phyloP scores from a whole-genome alignment of 2,888 invertebrate species.

The Drosophila stalkeri region DNA sequence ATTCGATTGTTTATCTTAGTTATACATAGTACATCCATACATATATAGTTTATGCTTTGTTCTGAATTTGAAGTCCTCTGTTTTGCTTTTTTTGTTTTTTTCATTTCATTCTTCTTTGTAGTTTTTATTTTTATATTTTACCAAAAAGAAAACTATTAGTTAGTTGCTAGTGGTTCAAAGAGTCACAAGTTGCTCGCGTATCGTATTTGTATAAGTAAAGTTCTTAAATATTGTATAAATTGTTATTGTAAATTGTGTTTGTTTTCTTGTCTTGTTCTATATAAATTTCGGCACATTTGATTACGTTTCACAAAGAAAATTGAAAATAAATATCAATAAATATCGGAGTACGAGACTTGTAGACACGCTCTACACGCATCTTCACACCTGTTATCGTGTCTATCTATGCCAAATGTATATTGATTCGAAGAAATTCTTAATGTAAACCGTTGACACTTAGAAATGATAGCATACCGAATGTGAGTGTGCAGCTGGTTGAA shows the following conservation, averaged over 20 bases:
- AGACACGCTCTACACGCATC: constrained; percentile 26
- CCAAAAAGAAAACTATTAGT: constrained; percentile 51
- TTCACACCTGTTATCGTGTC: constrained; percentile 4
- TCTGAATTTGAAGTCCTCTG: constrained; percentile 54
- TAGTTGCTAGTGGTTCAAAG: constrained; percentile 61
- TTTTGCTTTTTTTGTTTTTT: constrained; percentile 13
- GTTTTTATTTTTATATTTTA: constrained; percentile 27
- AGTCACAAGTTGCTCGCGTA: constrained; percentile 54
- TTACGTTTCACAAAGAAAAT: constrained; percentile 39
- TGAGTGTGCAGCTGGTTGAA: not conserved
- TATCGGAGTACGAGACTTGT: constrained; percentile 50
- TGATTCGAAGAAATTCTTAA: not conserved
- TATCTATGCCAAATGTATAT: constrained; percentile 14
- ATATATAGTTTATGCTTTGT: constrained; percentile 36
- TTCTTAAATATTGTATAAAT: constrained; percentile 67
- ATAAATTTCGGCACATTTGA: constrained; percentile 74
- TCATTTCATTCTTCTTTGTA: constrained; percentile 20
- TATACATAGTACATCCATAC: constrained; percentile 49
- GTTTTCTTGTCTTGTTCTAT: constrained; percentile 51
- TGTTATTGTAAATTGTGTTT: constrained; percentile 78
- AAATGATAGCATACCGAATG: not conserved
- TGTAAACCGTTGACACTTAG: not conserved
- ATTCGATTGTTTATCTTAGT: constrained; percentile 46
- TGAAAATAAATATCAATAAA: constrained; percentile 33
- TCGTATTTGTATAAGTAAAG: constrained; percentile 56